These are phyloP conservation scores for Tinamus major DNA, from an alignment of 2,797 vertebrate genomes.

Conservation along the genomic window DNA sequence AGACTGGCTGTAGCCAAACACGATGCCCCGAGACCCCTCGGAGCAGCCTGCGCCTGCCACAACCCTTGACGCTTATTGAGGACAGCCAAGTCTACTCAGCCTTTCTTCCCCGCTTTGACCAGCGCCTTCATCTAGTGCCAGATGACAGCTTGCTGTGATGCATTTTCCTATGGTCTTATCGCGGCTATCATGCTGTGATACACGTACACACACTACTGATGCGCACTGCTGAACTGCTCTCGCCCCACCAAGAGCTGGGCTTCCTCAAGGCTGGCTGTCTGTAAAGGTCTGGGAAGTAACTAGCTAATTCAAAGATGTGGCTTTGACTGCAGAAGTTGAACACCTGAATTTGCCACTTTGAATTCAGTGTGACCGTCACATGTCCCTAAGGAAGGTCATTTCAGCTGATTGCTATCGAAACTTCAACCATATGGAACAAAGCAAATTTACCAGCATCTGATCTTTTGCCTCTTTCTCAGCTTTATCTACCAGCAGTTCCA, in stretches of 20 bases:
- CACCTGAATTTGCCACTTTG: neutral
- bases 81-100: accelerated
- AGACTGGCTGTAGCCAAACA: neutral
- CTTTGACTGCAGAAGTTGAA: neutral
- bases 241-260: neutral
- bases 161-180: neutral
- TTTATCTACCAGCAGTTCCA: neutral
- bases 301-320: neutral
- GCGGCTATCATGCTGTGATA: neutral
- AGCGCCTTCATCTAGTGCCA: accelerated
- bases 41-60: neutral
- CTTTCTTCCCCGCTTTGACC: neutral
- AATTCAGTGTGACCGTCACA: neutral
- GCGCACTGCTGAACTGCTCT: neutral
- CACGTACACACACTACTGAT: neutral
- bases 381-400: neutral
- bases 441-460: neutral
- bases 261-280: neutral
- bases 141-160: accelerated
- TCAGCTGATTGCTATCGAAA: neutral
- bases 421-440: neutral
- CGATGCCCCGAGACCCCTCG: accelerated
- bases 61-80: neutral
- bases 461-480: neutral
- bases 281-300: too few relatives aligned